Base-by-base conservation (phyloP, 2,797 vertebrate species). In the Alfaro cultratus region DNA sequence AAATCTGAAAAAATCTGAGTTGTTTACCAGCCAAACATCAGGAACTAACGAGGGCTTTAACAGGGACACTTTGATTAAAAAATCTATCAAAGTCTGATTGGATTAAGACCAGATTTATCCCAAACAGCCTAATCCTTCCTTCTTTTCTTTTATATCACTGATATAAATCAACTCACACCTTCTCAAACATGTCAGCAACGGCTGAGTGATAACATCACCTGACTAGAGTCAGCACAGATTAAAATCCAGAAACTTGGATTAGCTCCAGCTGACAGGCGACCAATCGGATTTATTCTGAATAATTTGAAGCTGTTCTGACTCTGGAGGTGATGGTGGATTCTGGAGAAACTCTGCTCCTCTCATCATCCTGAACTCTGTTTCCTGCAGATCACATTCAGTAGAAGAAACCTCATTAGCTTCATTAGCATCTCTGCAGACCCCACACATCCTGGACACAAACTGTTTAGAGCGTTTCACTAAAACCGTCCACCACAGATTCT, bases 1-100 rank as follows among this genome's bases (percentile, higher is more conserved):
- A 34, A 34, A 62, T 36, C 29, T 16, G 60, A 34, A 62, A 6
- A 29, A 12, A 49, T 49, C 57, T 7, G 29, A 7, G 15, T 10
- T 36, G 34, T 67, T 64, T 21, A 67, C 62, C 34, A 67, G 62
- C 18, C 62, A 67, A 68, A 43, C 67, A 43, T 68, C 67, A 41
- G 64, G 1, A 12, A 41, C 36, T 43, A 36, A 36, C 31, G 3
- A 34, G 15, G 16, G 7, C 21, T 55, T 55, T 55, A 15, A 29
- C 39, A 41, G 21, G 31, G 62, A 64, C 10, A 0, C 36, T 41
- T 39, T 68, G 10, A 68, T 41, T 68, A 4, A 41, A 21, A 41
- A 26, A 68, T 5, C 62, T 1, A 7, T 43, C 18, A 12, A 41
- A 36, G 26, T 41, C 62, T 64, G 13, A 29, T 34, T 62, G 31